phyloP scores from a whole-genome alignment of 2,797 vertebrate species.

The Yasuhikotakia modesta region DNA sequence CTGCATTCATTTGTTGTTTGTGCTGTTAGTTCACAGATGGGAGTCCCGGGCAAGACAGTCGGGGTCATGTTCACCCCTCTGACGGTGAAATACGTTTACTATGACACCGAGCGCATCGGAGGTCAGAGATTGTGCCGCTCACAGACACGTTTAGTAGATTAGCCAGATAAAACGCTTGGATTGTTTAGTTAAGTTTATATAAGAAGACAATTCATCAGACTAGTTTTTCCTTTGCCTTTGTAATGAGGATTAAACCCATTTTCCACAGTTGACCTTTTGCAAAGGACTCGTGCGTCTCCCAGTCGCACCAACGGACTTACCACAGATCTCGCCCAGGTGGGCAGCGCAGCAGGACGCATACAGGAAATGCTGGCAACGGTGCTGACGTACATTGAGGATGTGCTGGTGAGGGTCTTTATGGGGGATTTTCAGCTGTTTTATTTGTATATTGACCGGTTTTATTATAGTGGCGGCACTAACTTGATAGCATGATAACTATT shows the following conservation, averaged over 20 bases:
- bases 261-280: conserved; percentile 67
- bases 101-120: conserved; percentile 86
- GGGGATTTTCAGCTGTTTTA: neutral
- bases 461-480: neutral
- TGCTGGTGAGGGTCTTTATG: conserved; percentile 82
- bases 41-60: conserved; percentile 95
- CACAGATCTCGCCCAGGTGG: conserved; percentile 94
- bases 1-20: neutral
- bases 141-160: neutral
- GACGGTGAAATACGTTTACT: conserved; percentile 83
- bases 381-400: conserved; percentile 92
- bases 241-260: neutral
- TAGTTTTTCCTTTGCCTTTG: neutral
- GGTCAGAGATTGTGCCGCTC: conserved; percentile 65
- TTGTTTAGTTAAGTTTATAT: neutral
- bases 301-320: conserved; percentile 90
- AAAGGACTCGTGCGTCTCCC: conserved; percentile 87
- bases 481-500: too few relatives aligned
- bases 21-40: conserved; percentile 89
- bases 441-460: neutral
- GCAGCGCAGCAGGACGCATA: conserved; percentile 81
- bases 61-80: conserved; percentile 97
- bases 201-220: neutral
- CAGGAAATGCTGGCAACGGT: conserved; percentile 93
- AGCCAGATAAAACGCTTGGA: too few relatives aligned